Evolutionary conservation across 2,888 invertebrate species (phyloP).

Genomic region (Pheosia tremula): DNA sequence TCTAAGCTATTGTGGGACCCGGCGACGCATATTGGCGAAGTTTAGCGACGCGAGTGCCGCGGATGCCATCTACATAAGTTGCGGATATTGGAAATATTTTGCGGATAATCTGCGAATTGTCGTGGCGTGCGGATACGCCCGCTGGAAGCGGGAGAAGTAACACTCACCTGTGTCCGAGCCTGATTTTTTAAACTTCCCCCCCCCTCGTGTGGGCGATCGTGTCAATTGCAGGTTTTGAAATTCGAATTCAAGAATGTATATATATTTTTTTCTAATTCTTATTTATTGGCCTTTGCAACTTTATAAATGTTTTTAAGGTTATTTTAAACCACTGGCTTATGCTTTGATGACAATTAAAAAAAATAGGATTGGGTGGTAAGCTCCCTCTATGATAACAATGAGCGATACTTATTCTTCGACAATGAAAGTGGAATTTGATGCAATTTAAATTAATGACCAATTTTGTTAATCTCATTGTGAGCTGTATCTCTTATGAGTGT

Average conservation of each 20-base stretch:
- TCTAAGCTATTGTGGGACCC: conserved; percentile 39
- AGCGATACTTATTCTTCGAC: no score
- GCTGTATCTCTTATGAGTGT: not conserved
- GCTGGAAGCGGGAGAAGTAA: conserved; percentile 29
- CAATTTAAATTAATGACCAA: no score
- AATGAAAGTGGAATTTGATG: no score
- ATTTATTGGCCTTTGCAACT: not conserved
- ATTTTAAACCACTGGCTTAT: not conserved
- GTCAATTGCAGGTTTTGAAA: conserved; percentile 5
- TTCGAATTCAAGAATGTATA: conserved; percentile 23
- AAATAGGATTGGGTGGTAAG: no score
- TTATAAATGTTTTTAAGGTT: conserved; percentile 1
- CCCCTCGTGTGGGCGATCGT: conserved; percentile 6
- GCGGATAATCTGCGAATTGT: conserved; percentile 53
- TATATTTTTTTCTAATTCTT: not conserved
- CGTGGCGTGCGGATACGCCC: conserved; percentile 21
- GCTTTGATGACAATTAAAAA: no score
- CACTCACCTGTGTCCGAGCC: conserved; percentile 27
- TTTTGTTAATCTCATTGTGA: not conserved
- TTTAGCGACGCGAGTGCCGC: conserved; percentile 28
- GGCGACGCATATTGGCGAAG: conserved; percentile 38
- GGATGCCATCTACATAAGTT: conserved; percentile 50
- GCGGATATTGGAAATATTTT: conserved; percentile 71
- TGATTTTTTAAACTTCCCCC: conserved; percentile 34
- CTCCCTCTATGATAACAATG: no score